Evolutionary conservation across 2,888 invertebrate genomes (phyloP), one percentile per base, ranked within the genome.

Genomic region (Teleiodes luculella): DNA sequence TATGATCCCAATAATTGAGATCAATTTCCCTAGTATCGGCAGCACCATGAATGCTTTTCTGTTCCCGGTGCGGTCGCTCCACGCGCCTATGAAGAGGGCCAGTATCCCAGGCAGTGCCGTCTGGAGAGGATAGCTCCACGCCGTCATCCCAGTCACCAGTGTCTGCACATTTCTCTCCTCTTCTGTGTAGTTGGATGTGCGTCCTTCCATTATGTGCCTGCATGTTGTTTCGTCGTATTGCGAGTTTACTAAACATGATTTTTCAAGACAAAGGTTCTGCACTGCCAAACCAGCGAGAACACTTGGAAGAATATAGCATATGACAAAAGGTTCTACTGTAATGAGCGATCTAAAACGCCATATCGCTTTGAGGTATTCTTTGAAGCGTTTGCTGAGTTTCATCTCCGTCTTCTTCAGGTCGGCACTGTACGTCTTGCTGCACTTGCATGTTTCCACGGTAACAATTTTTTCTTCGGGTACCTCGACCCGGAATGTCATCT

Each of bases 301-400:
- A 76, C 92, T 92, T 46, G 93, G 93, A 68, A 93, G 79, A 46
- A 93, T 83, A 67, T 93, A 94, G 68, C 92, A 92, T 52, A 92
- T 86, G 51, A 94, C 83, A 64, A 93, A 92, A 5, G 94, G 94
- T 74, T 94, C 94, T 24, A 94, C 93, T n/a, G 93, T 93, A 33
- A 89, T 65, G 74, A 86, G 84, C 10, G 84, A 76, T 71, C 80
- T 78, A 59, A 86, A 73, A 28, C 76, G 73, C 87, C 89, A 88
- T 60, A 81, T 68, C 58, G 79, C 74, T 71, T 86, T 86, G 10
- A 88, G 68, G 52, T 80, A 80, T 61, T 81, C 70, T 62, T 88
- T 88, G 31, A 86, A 66, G 59, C 83, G 74, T 58, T 74, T 78
- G 64, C 72, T 85, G 30, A 87, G 62, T 69, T 77, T 83, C 49